Conservation (phyloP, 2,888 invertebrate species). For the Morpho deidamia region DNA sequence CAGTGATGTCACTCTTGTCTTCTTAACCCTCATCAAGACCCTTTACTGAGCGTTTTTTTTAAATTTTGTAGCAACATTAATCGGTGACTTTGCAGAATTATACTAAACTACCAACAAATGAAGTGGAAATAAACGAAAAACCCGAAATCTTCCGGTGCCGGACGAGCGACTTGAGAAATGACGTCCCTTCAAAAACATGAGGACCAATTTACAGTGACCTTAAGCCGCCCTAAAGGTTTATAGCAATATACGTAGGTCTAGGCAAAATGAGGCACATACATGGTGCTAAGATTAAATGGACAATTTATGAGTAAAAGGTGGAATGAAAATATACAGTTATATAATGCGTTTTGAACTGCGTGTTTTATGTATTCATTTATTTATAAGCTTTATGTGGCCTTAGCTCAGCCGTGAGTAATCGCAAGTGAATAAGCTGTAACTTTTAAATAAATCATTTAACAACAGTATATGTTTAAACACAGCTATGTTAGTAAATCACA, state of each 20-base stretch:
- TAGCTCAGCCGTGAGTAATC: no score
- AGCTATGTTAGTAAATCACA: no score
- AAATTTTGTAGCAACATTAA: constrained; percentile 16
- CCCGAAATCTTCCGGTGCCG: constrained; percentile 2
- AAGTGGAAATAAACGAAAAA: constrained; percentile 14
- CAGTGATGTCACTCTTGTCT: no score
- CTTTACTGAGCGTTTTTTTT: constrained; percentile 1
- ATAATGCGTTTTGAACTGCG: neutral
- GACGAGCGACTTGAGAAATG: constrained; percentile 1
- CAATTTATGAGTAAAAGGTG: constrained; percentile 25
- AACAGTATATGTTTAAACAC: no score
- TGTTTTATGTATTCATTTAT: neutral
- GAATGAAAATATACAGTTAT: constrained; percentile 16
- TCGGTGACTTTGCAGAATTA: constrained; percentile 21
- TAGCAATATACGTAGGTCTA: constrained; percentile 4
- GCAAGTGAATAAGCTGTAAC: no score
- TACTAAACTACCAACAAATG: constrained; percentile 15
- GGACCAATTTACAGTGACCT: constrained; percentile 1
- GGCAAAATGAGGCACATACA: constrained; percentile 15
- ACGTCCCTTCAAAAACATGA: constrained; percentile 1
- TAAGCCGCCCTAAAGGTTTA: neutral
- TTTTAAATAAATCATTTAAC: no score
- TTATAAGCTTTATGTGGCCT: neutral
- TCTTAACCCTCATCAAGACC: neutral
- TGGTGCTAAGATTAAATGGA: constrained; percentile 31